These are phyloP conservation scores for Oopsacas minuta DNA, from an alignment of 37 sponge, comb jelly and placozoan species.

Conservation along the genomic window DNA sequence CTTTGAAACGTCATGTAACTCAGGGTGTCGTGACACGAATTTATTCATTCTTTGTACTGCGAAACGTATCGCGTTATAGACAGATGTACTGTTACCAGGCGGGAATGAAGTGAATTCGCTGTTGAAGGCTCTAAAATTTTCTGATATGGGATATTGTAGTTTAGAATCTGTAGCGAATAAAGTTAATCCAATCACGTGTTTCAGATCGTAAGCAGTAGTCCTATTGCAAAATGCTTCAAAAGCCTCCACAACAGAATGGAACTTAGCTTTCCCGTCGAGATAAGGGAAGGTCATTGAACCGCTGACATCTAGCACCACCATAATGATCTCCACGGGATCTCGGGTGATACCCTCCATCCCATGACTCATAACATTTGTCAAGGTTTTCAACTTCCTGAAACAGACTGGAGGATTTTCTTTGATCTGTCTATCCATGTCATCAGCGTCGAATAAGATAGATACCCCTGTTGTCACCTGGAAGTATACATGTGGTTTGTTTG, in stretches of 20 bases:
- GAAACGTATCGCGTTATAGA: neutral
- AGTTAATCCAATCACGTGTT: neutral
- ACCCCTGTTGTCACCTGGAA: neutral
- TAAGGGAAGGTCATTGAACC: neutral
- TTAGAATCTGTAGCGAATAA: neutral
- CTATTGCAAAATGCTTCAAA: slow-evolving; percentile 18
- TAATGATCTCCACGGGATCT: neutral
- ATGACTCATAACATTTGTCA: neutral
- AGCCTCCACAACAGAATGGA: neutral
- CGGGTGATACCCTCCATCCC: neutral
- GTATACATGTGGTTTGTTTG: neutral
- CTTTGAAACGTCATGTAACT: neutral
- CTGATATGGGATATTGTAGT: neutral
- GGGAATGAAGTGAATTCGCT: neutral
- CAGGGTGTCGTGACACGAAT: neutral
- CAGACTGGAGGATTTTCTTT: neutral
- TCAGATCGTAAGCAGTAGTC: slow-evolving; percentile 14
- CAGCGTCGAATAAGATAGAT: neutral
- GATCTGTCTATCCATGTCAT: neutral
- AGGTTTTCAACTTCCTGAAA: neutral
- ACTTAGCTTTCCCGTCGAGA: neutral
- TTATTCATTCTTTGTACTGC: neutral
- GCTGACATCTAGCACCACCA: neutral
- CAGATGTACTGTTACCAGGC: neutral
- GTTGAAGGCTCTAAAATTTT: neutral